phyloP scores from a whole-genome alignment of 1,140 invertebrate genomes.

The Pogonus chalceus region DNA sequence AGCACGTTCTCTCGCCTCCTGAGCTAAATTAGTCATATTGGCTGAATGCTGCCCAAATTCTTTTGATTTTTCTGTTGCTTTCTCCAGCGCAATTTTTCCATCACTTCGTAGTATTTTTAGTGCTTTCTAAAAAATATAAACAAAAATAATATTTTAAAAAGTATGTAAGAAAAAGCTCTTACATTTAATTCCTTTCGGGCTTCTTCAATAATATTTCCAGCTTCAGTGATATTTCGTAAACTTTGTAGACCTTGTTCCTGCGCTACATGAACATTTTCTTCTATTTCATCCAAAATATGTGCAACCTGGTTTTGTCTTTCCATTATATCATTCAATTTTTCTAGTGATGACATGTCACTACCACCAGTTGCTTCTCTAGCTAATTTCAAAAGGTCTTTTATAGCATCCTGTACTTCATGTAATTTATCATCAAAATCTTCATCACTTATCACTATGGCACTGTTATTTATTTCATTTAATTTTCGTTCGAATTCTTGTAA shows the following conservation, averaged over 20 bases:
- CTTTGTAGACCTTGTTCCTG: slow-evolving; percentile 16
- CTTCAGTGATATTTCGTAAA: slow-evolving; percentile 11
- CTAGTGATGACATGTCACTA: slow-evolving; percentile 43
- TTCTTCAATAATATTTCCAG: slow-evolving; percentile 21
- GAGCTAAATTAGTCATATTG: slow-evolving; percentile 82
- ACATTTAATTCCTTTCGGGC: slow-evolving; percentile 21
- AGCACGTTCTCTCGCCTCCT: slow-evolving; percentile 69
- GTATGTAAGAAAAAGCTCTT: slow-evolving; percentile 11
- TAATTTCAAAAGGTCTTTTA: slow-evolving; percentile 39
- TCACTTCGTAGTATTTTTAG: slow-evolving; percentile 69
- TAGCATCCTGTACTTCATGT: slow-evolving; percentile 58
- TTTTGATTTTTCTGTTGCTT: slow-evolving; percentile 70
- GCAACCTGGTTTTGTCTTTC: slow-evolving; percentile 47
- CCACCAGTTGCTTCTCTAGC: slow-evolving; percentile 28
- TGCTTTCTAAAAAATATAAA: slow-evolving; percentile 43
- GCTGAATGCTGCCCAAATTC: slow-evolving; percentile 84
- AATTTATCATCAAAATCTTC: slow-evolving; percentile 62
- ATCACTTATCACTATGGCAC: slow-evolving; percentile 56
- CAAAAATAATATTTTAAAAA: not conserved
- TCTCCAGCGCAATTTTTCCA: slow-evolving; percentile 62
- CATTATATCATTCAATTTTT: slow-evolving; percentile 46
- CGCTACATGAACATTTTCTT: slow-evolving; percentile 25
- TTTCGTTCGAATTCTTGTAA: slow-evolving; percentile 46
- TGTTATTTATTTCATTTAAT: slow-evolving; percentile 30
- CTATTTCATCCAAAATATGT: slow-evolving; percentile 24